phyloP scores from a whole-genome alignment of 2,113 vertebrate genomes.

The Cyanoramphus novaezelandiae region DNA sequence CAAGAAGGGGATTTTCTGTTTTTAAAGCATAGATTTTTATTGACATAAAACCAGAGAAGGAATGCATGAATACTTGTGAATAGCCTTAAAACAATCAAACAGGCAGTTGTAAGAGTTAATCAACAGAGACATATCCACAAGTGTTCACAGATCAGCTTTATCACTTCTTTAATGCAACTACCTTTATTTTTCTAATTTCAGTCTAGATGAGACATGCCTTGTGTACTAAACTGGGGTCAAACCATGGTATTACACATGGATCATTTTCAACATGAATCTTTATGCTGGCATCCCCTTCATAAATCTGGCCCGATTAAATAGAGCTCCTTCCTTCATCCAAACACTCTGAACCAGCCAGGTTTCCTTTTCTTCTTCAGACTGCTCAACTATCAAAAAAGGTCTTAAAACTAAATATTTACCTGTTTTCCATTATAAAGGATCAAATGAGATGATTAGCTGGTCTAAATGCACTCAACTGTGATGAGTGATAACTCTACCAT shows the following conservation, averaged over 20 bases:
- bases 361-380: neutral
- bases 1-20: neutral
- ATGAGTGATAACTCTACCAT: neutral
- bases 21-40: neutral
- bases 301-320: constrained; percentile 23
- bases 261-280: constrained; percentile 38
- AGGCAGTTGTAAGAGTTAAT: neutral
- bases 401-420: neutral
- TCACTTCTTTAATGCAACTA: neutral
- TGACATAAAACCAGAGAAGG: neutral
- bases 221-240: constrained; percentile 23
- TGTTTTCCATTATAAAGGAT: neutral
- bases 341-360: neutral
- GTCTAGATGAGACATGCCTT: neutral
- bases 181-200: constrained; percentile 29
- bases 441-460: neutral
- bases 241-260: neutral
- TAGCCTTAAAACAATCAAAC: neutral
- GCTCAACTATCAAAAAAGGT: neutral
- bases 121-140: neutral
- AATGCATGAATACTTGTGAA: neutral
- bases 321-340: constrained; percentile 28
- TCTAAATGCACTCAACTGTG: neutral
- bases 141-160: neutral
- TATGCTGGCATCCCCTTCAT: constrained; percentile 8